Evolutionary conservation across 2,797 vertebrate genomes (phyloP).

Genomic region (Mormyrops boulengeri): DNA sequence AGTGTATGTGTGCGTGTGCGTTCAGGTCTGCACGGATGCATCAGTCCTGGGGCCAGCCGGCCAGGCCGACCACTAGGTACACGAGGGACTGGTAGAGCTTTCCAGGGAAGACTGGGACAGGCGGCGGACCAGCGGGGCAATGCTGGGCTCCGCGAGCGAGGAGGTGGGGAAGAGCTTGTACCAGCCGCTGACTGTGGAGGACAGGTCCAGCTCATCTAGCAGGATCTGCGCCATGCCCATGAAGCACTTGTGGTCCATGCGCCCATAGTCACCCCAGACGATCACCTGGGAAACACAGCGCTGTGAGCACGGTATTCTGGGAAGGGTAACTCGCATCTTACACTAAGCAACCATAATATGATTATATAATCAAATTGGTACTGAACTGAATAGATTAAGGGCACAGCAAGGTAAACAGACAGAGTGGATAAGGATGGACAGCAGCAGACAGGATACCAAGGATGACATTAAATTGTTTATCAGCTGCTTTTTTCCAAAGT

Average conservation of each 20-base stretch:
- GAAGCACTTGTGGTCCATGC: conserved; percentile 99
- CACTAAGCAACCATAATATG: neutral
- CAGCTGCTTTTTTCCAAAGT: neutral
- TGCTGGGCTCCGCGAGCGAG: conserved; percentile 90
- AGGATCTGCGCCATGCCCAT: conserved; percentile 99
- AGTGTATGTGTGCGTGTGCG: conserved; percentile 11
- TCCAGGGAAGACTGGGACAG: conserved; percentile 97
- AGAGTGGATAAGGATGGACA: neutral
- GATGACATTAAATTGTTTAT: neutral
- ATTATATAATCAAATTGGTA: neutral
- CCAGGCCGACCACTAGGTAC: conserved; percentile 65
- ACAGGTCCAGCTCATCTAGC: conserved; percentile 93
- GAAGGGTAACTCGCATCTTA: neutral
- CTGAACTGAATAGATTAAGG: neutral
- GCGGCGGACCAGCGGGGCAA: conserved; percentile 85
- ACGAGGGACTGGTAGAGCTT: conserved; percentile 93
- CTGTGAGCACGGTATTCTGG: neutral
- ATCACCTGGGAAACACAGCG: conserved; percentile 69
- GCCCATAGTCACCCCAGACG: conserved; percentile 96
- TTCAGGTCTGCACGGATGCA: conserved; percentile 19
- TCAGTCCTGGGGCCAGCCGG: neutral
- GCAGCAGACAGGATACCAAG: neutral
- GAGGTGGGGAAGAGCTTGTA: conserved; percentile 99
- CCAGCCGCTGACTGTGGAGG: conserved; percentile 80
- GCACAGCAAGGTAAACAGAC: neutral